These are phyloP conservation scores for Balanococcus diminutus DNA, from an alignment of 2,888 invertebrate genomes.

Conservation along the genomic window DNA sequence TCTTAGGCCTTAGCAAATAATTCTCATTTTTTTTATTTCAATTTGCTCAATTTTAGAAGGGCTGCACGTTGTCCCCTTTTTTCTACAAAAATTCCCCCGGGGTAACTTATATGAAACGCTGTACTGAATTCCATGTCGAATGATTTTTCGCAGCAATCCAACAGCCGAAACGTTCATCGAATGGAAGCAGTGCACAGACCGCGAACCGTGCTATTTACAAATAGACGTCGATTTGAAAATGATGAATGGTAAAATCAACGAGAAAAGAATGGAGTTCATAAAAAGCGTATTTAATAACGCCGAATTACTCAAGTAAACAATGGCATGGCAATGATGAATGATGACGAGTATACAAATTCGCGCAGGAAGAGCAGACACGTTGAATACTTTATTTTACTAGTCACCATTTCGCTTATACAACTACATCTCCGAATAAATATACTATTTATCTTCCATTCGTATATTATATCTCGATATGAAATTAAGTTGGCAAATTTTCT, in stretches of 20 bases:
- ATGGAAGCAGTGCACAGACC: conserved; percentile 17
- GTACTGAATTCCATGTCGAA: background rate
- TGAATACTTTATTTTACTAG: conserved; percentile 16
- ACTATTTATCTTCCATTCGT: background rate
- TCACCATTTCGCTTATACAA: background rate
- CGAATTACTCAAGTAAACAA: conserved; percentile 25
- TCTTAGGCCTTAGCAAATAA: too few relatives aligned
- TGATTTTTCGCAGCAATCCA: background rate
- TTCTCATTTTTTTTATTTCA: too few relatives aligned
- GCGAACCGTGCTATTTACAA: conserved; percentile 40
- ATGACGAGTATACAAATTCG: background rate
- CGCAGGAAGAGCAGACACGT: background rate
- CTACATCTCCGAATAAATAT: background rate
- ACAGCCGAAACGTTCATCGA: conserved; percentile 34
- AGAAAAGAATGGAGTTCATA: conserved; percentile 29
- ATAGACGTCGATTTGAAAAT: conserved; percentile 37
- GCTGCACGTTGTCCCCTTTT: too few relatives aligned
- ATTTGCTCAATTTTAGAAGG: too few relatives aligned
- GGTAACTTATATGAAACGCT: too few relatives aligned
- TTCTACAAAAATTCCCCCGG: too few relatives aligned
- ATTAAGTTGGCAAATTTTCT: conserved; percentile 4
- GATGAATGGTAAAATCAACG: conserved; percentile 41
- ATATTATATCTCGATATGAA: background rate
- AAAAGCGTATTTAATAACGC: conserved; percentile 20
- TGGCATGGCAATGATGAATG: background rate